Evolutionary conservation across 2,888 invertebrate genomes (phyloP), one percentile per base, ranked within the genome.

Genomic region (Mechanitis mazaeus): DNA sequence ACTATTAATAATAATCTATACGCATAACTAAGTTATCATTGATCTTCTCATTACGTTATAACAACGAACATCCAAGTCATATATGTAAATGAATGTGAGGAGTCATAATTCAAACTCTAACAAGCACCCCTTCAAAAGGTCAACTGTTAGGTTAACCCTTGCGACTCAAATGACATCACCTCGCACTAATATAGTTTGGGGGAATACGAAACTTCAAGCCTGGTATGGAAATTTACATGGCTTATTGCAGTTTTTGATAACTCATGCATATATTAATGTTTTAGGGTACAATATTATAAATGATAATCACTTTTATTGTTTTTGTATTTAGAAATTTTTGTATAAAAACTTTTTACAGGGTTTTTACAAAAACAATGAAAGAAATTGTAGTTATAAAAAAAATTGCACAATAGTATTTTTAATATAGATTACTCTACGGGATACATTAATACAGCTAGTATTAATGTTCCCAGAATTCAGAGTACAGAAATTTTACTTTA

Each of bases 181-280:
- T 38, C n/a, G 12, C 42, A 45, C 35, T 54, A 60, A 60, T 57
- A 45, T 46, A 59, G 56, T 61, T 61, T 57, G 35, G 12, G 31
- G 47, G 35, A 38, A 20, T 56, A 47, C n/a, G 50, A 47, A 50
- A 50, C 50, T 50, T 47, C 28, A 6, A 38, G 38, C 4, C 38
- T 6, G 47, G 20, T 4, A 3, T 28, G n/a, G 47, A 47, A n/a
- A 47, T 47, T 50, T 50, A 31, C 9, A 50, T 31, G 31, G n/a
- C 31, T 50, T 5, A 31, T 28, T 28, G n/a, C 9, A 31, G 50
- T 50, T 50, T 50, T 31, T 12, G 31, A 31, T n/a, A 31, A n/a
- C 28, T 9, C 3, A n/a, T 31, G 1, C 6, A 50, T 28, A n/a
- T 28, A 47, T 28, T n/a, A 6, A 12, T 28, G n/a, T 47, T n/a